Evolutionary conservation across 2,888 invertebrate genomes (phyloP), one percentile per base, ranked within the genome.

Genomic region (Romanomermis culicivorax): DNA sequence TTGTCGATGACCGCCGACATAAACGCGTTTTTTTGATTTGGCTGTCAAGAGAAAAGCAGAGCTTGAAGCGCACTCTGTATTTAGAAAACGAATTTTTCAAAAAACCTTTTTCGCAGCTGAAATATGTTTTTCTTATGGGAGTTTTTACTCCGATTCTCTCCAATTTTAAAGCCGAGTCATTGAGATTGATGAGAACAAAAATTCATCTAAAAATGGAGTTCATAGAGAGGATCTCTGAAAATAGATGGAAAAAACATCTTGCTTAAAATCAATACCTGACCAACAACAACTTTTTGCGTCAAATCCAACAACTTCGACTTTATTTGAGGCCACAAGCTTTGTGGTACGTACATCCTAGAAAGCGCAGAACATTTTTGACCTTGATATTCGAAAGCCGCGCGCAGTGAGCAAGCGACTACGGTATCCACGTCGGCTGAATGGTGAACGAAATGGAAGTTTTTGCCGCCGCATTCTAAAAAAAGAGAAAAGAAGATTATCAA

Each of bases 301-400:
- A n/a, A n/a, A n/a, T n/a, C n/a, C n/a, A n/a, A n/a, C n/a, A 36
- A 17, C 17, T 83, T 65, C 23, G 66, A 64, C 80, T 62, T 79
- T 65, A 82, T 77, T 69, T 77, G 67, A 27, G 77, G 74, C 84
- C 86, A 88, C 51, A 89, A 70, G 2, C 88, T 88, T 68, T 82
- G 78, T 1, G 97, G 91, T 52, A 91, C 81, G 72, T 91, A 99
- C 76, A 91, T 80, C 65, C 97, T 78, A n/a, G 91, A 88, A 69
- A 89, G 89, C 1, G 97, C 97, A 1, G 93, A 95, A 72, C 97
- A 97, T 71, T 97, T 97, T 70, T 99, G 97, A 1, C 95, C 95
- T 65, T 70, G 66, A 71, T 80, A 99, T 74, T 99, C 97, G 71
- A 91, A 97, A 1, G 93, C 81, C 48, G 89, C 83, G 58, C 85